Evolutionary conservation across 1,140 invertebrate species (phyloP).

Genomic region (Hestina assimilis): DNA sequence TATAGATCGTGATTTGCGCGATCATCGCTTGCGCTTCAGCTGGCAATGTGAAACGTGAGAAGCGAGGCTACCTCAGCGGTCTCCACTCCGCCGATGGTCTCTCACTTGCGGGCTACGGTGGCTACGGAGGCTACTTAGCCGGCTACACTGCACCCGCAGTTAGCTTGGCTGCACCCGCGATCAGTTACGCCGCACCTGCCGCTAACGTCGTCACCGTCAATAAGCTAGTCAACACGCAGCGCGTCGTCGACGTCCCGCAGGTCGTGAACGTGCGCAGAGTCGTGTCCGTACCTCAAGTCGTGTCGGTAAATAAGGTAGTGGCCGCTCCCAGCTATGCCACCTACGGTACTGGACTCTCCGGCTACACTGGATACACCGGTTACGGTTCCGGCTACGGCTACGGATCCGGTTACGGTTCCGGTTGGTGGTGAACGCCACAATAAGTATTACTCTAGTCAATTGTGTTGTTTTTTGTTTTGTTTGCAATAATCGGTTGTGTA

Average conservation of each 20-base stretch:
- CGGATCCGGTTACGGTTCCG: constrained; percentile 12
- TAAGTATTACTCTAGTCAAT: not conserved
- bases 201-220: constrained; percentile 42
- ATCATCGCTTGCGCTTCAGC: constrained; percentile 29
- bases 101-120: constrained; percentile 17
- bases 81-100: not conserved
- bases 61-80: constrained; percentile 21
- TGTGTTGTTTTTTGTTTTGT: not conserved
- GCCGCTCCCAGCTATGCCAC: constrained; percentile 29
- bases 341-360: constrained; percentile 25
- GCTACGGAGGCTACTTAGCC: constrained; percentile 17
- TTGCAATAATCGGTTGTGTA: no score
- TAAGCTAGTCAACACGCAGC: constrained; percentile 43
- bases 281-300: constrained; percentile 46
- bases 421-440: constrained; percentile 25
- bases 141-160: constrained; percentile 22
- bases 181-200: constrained; percentile 22
- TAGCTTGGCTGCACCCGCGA: not conserved
- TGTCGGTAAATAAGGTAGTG: constrained; percentile 52
- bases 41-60: constrained; percentile 24
- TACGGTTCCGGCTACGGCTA: constrained; percentile 16
- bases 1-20: constrained; percentile 33
- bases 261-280: constrained; percentile 46
- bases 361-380: no score
- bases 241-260: constrained; percentile 45